Conservation (phyloP, 1,140 invertebrate genomes). For the Zaprionus kolodkinae region DNA sequence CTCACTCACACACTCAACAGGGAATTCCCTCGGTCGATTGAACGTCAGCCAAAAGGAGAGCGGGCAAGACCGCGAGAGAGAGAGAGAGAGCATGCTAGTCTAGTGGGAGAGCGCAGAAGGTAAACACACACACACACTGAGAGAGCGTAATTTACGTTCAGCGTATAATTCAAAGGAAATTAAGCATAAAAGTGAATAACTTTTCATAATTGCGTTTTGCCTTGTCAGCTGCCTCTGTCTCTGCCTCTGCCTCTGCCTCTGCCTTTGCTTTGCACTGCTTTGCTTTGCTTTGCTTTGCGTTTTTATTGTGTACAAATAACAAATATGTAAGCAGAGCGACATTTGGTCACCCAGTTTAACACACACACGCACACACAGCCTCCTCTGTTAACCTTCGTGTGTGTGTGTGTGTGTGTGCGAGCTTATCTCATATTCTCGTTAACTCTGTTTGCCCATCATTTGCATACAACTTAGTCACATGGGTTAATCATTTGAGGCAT, state of each 20-base stretch:
- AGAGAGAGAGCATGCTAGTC: constrained; percentile 1
- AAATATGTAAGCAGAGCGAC: constrained; percentile 7
- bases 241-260: constrained; percentile 21
- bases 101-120: background rate
- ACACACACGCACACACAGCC: constrained; percentile 13
- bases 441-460: constrained; percentile 45
- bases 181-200: constrained; percentile 80
- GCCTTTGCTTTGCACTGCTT: constrained; percentile 39
- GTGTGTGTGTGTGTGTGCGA: constrained; percentile 5
- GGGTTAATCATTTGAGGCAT: constrained; percentile 39
- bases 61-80: background rate
- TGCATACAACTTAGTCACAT: constrained; percentile 39
- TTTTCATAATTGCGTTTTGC: constrained; percentile 74
- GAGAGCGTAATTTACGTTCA: constrained; percentile 5
- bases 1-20: constrained; percentile 34
- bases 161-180: constrained; percentile 70
- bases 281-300: constrained; percentile 24
- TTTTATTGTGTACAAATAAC: constrained; percentile 30
- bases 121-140: background rate
- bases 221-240: constrained; percentile 59
- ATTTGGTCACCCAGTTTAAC: constrained; percentile 20
- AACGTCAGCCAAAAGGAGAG: constrained; percentile 42
- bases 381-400: constrained; percentile 26
- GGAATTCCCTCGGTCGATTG: constrained; percentile 51
- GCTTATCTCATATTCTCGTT: constrained; percentile 40